These are phyloP conservation scores for Pogoniulus pusillus DNA, from an alignment of 2,797 vertebrate species.

Conservation along the genomic window DNA sequence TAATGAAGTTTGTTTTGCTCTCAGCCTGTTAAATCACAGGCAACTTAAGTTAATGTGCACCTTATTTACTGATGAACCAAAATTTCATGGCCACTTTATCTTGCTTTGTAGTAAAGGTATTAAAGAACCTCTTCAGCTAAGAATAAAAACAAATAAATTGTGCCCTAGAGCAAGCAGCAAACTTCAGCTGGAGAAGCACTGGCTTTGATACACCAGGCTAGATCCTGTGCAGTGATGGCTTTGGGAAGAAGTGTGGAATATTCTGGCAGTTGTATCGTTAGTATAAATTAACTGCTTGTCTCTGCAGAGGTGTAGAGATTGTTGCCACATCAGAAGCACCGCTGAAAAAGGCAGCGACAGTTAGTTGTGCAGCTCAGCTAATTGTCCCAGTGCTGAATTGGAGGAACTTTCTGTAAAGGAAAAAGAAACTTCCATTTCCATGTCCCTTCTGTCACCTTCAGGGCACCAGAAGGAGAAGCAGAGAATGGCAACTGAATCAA, in stretches of 20 bases:
- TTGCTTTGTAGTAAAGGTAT: background rate
- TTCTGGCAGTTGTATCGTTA: background rate
- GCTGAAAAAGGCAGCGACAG: fast-evolving
- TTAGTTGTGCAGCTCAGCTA: background rate
- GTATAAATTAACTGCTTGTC: background rate
- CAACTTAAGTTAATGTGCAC: background rate
- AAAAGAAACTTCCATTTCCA: background rate
- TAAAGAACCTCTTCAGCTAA: background rate
- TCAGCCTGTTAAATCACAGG: background rate
- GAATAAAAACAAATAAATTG: background rate
- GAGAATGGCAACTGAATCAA: background rate
- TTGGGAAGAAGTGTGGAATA: background rate
- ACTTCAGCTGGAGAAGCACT: background rate
- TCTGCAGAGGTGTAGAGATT: background rate
- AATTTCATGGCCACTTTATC: constrained; percentile 9
- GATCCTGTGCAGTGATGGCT: background rate
- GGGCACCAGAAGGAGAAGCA: background rate
- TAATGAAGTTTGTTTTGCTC: background rate
- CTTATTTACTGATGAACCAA: background rate
- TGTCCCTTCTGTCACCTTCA: background rate
- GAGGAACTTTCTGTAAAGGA: background rate
- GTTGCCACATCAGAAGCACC: background rate
- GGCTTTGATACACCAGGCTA: background rate
- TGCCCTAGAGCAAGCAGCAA: background rate
- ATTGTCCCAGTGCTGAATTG: too few relatives aligned